Evolutionary conservation across 2,888 invertebrate species (phyloP), one percentile per base, ranked within the genome.

Genomic region (Petrolisthes manimaculis): DNA sequence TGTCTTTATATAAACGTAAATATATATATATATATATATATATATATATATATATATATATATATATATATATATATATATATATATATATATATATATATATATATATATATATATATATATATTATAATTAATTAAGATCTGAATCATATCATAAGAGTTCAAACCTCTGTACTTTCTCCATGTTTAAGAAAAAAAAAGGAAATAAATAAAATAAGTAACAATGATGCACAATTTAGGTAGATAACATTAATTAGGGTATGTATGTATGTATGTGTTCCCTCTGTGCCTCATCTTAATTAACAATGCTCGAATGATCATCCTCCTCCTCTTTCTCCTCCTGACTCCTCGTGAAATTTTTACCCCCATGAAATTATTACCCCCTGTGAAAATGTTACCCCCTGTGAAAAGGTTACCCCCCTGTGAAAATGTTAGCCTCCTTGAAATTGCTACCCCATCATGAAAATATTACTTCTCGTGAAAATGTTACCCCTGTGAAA

Each of bases 331-430:
- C n/a, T n/a, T n/a, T n/a, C n/a, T n/a, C n/a, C n/a, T n/a, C n/a
- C n/a, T n/a, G n/a, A n/a, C n/a, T n/a, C n/a, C n/a, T n/a, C n/a
- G n/a, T n/a, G n/a, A n/a, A n/a, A n/a, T n/a, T n/a, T n/a, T n/a
- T n/a, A n/a, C n/a, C n/a, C n/a, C n/a, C n/a, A n/a, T n/a, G n/a
- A n/a, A n/a, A n/a, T n/a, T n/a, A n/a, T n/a, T n/a, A n/a, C n/a
- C 18, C 71, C 71, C n/a, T n/a, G 71, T 71, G 71, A n/a, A 71
- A 71, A 71, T 71, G 71, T n/a, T 6, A 71, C 71, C 71, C 71
- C 71, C 71, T 18, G 8, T 71, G 8, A n/a, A 71, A 71, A 71
- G 9, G 12, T 5, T 71, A 71, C 71, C 71, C 71, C 71, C 71
- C 71, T 71, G 71, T 71, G 8, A 71, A 71, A 71, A 71, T 71